Base-by-base conservation (phyloP, 2,113 vertebrate species). In the Ceyx margarethae region DNA sequence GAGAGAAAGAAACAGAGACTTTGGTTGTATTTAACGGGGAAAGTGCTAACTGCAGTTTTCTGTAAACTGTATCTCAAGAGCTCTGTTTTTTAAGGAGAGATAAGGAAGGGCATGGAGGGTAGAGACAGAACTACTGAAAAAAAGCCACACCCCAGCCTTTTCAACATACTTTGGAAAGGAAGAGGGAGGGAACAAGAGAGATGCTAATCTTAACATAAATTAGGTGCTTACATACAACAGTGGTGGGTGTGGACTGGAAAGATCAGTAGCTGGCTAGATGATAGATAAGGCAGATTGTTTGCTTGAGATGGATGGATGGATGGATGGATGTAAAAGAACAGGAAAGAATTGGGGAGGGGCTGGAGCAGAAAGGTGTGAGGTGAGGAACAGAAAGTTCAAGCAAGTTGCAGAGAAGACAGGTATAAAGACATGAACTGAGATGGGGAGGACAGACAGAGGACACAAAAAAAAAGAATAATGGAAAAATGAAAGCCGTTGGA, bases 271-370 rank as follows among this genome's bases (percentile, higher is more conserved):
- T 26, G 20, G 12, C 5, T 23, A 84, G 80, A 75, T 75, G 56
- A 69, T 18, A 90, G 81, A 82, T 89, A 60, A 93, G 42, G 45
- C 15, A 91, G 57, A 75, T 64, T 79, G 68, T 91, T 93, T 94
- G 48, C 57, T 33, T 33, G 37, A 37, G 45, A n/a, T n/a, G 31
- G 62, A 61, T 21, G 40, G 58, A 66, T 35, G 43, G 45, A n/a
- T 29, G 31, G 62, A 61, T 21, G 40, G 58, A 66, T 35, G 43
- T 56, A 76, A 92, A 90, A 74, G 23, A 61, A 58, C 53, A 84
- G 57, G 62, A 89, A 61, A 87, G 42, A 31, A 2, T 5, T 2
- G 3, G 60, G 69, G 58, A 91, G 42, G 53, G n/a, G 62, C 54
- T 61, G 60, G n/a, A 64, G 62, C 45, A 86, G 77, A 43, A 78